Evolutionary conservation across 2,113 vertebrate species (phyloP).

Genomic region (Psittacara wagleri): DNA sequence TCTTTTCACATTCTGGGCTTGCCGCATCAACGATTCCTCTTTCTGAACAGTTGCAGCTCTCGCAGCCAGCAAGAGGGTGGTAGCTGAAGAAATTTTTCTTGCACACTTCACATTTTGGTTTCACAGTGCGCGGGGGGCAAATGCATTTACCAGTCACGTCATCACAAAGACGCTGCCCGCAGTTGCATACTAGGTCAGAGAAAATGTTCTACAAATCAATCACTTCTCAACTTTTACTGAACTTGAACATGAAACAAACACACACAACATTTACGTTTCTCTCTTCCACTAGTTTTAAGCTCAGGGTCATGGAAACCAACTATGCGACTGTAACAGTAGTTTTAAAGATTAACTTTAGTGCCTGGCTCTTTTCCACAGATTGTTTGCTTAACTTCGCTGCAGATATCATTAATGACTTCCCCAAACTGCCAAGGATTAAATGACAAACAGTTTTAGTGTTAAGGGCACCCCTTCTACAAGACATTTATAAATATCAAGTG

Average conservation of each 20-base stretch:
- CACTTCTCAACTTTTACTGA: background rate
- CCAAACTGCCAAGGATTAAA: background rate
- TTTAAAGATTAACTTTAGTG: background rate
- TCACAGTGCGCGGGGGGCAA: constrained; percentile 87
- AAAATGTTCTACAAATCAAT: constrained; percentile 11
- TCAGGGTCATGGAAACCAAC: background rate
- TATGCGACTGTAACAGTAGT: background rate
- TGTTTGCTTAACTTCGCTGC: background rate
- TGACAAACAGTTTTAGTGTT: background rate
- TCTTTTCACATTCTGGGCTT: constrained; percentile 77
- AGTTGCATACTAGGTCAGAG: constrained; percentile 79
- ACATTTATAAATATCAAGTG: background rate
- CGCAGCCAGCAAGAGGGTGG: constrained; percentile 88
- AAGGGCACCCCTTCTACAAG: background rate
- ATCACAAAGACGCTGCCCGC: constrained; percentile 84
- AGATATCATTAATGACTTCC: background rate
- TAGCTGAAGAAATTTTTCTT: constrained; percentile 83
- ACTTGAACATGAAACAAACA: background rate
- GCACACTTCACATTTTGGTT: constrained; percentile 84
- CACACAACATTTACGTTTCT: background rate
- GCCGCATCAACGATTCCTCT: constrained; percentile 64
- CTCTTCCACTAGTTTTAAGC: background rate
- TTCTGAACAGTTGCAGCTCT: constrained; percentile 86
- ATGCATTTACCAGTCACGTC: constrained; percentile 86
- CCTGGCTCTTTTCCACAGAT: background rate